Base-by-base conservation (phyloP, 2,797 vertebrate genomes). In the Lycodopsis pacificus region DNA sequence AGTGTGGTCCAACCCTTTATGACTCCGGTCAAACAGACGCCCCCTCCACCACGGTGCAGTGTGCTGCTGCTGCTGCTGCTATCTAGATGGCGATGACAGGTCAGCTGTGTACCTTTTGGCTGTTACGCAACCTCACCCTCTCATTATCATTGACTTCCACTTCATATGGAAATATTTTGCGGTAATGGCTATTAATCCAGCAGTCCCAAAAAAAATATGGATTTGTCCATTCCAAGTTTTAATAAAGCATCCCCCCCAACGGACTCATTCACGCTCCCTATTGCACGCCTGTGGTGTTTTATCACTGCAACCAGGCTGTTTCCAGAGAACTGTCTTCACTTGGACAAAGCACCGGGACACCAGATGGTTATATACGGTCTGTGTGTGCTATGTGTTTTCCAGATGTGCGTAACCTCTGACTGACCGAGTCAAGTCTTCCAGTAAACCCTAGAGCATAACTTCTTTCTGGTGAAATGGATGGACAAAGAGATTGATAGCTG, bases 361-460 rank as follows among this genome's bases (percentile, higher is more conserved):
- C 84, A 88, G 83, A 92, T 86, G 57, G 82, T 86, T 86, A 77
- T 49, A n/a, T 49, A n/a, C 7, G 36, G 78, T 77, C 7, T 15
- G 20, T 78, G 17, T 71, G 71, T 25, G 25, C 67, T 71, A 12
- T 64, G 8, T 88, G 82, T 83, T 90, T 89, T 91, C 87, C 91
- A 93, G 91, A 91, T 91, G 91, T 90, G 76, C 62, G 63, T 65
- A 68, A 65, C 53, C 68, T 67, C 68, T 79, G 64, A 68, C 65
- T 76, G 68, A 76, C 66, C 75, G 65, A 64, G 30, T 77, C 48
- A 70, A 46, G 27, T 82, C 72, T 87, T 81, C 76, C 69, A 79
- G 76, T 84, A 85, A 86, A 79, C 61, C 34, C 25, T 13, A 62
- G 71, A 12, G 48, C 53, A 44, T 34, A 64, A 51, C 44, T 19